These are phyloP conservation scores for Apodemus agrarius DNA, from an alignment of 2,797 vertebrate genomes.

Conservation along the genomic window DNA sequence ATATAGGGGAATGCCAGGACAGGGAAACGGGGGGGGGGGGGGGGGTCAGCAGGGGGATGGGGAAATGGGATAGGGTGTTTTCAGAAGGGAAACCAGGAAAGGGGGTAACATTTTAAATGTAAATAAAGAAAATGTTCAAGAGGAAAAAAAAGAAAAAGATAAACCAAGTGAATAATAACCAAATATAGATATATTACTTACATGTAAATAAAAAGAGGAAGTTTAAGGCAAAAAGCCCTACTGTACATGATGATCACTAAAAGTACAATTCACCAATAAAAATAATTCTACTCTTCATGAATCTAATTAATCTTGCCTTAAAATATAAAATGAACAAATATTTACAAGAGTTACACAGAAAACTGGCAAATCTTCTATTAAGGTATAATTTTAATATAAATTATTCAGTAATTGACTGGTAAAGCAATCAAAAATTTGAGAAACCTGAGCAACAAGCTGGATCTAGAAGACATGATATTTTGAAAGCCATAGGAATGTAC, in stretches of 20 bases:
- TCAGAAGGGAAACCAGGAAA: no score
- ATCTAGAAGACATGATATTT: slow-evolving; percentile 16
- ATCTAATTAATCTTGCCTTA: slow-evolving; percentile 20
- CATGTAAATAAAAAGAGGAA: background rate
- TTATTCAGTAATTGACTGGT: background rate
- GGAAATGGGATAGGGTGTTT: no score
- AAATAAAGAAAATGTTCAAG: no score
- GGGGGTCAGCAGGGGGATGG: no score
- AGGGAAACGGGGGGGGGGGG: no score
- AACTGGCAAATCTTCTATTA: slow-evolving; percentile 4
- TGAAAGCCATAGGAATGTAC: background rate
- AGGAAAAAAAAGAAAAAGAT: background rate
- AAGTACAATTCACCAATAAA: background rate
- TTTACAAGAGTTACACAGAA: background rate
- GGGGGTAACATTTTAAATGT: no score
- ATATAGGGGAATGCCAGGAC: no score
- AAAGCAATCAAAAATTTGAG: slow-evolving; percentile 50
- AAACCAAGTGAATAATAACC: slow-evolving; percentile 11
- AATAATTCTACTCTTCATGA: background rate
- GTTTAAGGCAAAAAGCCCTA: background rate
- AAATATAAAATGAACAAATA: slow-evolving; percentile 42
- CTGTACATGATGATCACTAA: background rate
- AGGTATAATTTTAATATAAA: background rate
- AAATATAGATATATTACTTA: slow-evolving; percentile 16
- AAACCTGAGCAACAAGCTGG: slow-evolving; percentile 9